A percentile compares a stretch with the other conserved stretches of the same genome.
Evolutionary conservation across 2,888 invertebrate genomes (phyloP).

Genomic region (Tetranychus truncatus): DNA sequence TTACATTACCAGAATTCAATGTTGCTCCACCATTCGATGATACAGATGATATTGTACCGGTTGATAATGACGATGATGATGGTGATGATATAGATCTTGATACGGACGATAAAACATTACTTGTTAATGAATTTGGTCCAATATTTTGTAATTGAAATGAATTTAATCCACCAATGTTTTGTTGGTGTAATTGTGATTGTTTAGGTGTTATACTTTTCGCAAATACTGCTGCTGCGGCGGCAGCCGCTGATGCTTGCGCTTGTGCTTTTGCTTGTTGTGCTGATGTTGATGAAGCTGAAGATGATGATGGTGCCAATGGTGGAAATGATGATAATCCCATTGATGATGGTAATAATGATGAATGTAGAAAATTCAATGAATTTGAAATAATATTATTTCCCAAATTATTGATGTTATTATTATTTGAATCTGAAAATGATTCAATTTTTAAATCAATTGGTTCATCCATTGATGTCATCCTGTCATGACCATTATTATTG

Average conservation of each 20-base stretch:
- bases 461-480: background rate
- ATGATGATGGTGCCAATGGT: background rate
- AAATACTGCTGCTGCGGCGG: background rate
- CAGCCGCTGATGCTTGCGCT: background rate
- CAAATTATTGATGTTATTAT: background rate
- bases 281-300: background rate
- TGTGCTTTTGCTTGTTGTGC: background rate
- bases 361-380: background rate
- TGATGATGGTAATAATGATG: background rate
- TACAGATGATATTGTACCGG: background rate
- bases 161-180: background rate
- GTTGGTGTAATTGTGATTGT: background rate
- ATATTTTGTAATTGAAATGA: background rate
- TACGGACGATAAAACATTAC: too few relatives aligned
- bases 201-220: background rate
- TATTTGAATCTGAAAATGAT: background rate
- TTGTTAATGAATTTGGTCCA: background rate
- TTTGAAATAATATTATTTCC: background rate
- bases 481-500: background rate
- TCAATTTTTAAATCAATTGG: background rate
- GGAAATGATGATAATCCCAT: background rate
- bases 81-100: background rate
- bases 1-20: background rate
- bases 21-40: background rate
- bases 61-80: background rate